Conservation (phyloP, 2,113 vertebrate species). For the Monopterus albus region DNA sequence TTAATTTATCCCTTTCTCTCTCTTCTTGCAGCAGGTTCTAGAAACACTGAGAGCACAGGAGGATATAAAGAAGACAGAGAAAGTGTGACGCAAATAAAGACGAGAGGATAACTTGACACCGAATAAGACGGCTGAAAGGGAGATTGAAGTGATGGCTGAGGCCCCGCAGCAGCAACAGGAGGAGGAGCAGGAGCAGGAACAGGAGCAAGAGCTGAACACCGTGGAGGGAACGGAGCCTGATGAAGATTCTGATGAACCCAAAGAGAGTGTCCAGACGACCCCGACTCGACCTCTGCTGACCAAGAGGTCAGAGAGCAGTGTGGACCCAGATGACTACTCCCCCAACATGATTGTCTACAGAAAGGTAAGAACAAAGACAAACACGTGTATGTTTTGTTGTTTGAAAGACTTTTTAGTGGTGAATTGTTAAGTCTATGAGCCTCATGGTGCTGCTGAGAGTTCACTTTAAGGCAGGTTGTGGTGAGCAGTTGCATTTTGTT, state of each 20-base stretch:
- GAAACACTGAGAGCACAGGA: constrained; percentile 17
- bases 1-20: constrained; percentile 51
- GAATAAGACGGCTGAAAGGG: constrained; percentile 20
- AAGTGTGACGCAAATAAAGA: constrained; percentile 21
- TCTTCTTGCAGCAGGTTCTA: constrained; percentile 22
- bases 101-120: constrained; percentile 36
- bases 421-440: neutral
- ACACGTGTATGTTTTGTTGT: too few species aligned
- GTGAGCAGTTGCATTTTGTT: neutral
- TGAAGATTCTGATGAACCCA: constrained; percentile 39
- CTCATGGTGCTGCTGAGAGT: neutral
- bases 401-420: neutral
- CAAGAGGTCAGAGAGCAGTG: constrained; percentile 72
- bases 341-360: constrained; percentile 98
- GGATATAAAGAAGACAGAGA: constrained; percentile 23
- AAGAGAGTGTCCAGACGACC: constrained; percentile 26
- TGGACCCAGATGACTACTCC: constrained; percentile 92
- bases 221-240: constrained; percentile 34
- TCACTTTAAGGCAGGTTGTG: neutral
- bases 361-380: constrained; percentile 94
- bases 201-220: neutral
- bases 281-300: constrained; percentile 62
- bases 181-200: neutral
- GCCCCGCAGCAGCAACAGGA: constrained; percentile 65
- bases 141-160: constrained; percentile 85